Evolutionary conservation across 1,140 invertebrate genomes (phyloP).

Genomic region (Meloidogyne hapla): DNA sequence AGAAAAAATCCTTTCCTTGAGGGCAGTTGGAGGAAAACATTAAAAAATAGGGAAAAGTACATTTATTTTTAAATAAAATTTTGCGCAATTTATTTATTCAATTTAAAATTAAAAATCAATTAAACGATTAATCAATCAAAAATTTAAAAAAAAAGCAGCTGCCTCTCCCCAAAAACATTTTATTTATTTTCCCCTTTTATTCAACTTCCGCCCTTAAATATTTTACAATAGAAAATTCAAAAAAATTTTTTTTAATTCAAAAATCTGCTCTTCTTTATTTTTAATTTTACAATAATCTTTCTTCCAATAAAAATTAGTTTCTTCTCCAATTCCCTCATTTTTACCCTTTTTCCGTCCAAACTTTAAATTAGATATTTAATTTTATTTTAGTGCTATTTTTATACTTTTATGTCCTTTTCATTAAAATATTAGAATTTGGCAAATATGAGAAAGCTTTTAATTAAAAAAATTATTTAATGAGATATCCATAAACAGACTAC

Average conservation of each 20-base stretch:
- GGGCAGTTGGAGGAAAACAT: neutral
- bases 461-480: too few relatives aligned
- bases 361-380: too few relatives aligned
- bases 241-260: neutral
- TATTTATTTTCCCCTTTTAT: neutral
- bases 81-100: conserved; percentile 1
- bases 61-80: neutral
- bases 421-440: too few relatives aligned
- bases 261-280: neutral
- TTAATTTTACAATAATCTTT: neutral
- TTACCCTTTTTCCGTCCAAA: too few relatives aligned
- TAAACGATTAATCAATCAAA: neutral
- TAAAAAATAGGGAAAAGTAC: neutral
- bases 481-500: too few relatives aligned
- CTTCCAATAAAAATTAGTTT: too few relatives aligned
- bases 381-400: too few relatives aligned
- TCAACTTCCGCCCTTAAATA: neutral
- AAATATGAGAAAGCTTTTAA: too few relatives aligned
- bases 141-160: neutral
- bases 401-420: too few relatives aligned
- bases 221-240: neutral
- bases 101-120: neutral
- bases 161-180: too few relatives aligned
- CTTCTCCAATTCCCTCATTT: too few relatives aligned
- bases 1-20: neutral